Percentiles rank a stretch among this genome's conserved stretches.
Evolutionary conservation across 23 tunicate genomes (phyloP).

Genomic region (Pegea sp.): DNA sequence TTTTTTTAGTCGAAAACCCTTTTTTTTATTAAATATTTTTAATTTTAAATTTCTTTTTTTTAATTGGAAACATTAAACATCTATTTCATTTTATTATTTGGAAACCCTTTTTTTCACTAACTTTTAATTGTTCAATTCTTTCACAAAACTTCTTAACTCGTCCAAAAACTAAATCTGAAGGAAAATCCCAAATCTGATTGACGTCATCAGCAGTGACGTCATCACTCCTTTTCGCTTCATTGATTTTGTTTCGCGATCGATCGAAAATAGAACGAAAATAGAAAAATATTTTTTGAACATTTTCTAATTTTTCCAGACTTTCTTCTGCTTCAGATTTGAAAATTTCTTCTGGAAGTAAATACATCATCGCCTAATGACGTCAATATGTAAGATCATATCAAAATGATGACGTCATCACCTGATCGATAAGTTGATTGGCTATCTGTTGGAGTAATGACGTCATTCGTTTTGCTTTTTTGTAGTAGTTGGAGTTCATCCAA

Average conservation of each 20-base stretch:
- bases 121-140: conserved; percentile 37
- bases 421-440: conserved; percentile 75
- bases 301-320: conserved; percentile 31
- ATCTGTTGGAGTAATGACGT: conserved; percentile 61
- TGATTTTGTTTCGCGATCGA: too few species aligned
- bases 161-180: conserved; percentile 64
- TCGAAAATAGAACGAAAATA: conserved; percentile 39
- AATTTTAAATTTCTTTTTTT: not conserved
- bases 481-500: conserved; percentile 51
- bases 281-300: conserved; percentile 29
- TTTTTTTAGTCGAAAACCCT: too few species aligned
- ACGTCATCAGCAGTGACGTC: conserved; percentile 10
- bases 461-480: conserved; percentile 43
- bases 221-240: conserved; percentile 4
- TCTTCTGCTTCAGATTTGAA: conserved; percentile 71
- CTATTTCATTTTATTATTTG: not conserved
- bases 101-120: not conserved
- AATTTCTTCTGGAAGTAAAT: conserved; percentile 48
- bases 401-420: conserved; percentile 8
- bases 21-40: too few species aligned
- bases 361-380: conserved; percentile 49
- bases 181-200: conserved; percentile 53
- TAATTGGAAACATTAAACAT: not conserved
- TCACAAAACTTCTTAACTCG: conserved; percentile 32
- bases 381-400: conserved; percentile 1